Conservation (phyloP, 2,113 vertebrate species). For the Seriola quinqueradiata region DNA sequence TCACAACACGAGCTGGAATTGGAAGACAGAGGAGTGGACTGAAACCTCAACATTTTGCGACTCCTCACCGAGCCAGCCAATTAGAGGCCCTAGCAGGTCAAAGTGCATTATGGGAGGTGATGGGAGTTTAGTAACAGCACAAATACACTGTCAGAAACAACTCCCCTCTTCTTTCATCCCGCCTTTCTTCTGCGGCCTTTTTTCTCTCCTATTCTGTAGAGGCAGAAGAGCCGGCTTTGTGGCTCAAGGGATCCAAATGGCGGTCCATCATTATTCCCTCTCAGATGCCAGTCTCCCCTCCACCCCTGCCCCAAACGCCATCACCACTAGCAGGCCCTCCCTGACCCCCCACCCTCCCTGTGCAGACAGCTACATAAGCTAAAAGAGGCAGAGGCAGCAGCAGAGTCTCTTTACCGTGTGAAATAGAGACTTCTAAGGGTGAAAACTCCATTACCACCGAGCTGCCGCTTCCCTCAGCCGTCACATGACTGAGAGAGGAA, state of each 20-base stretch:
- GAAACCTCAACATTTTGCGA: constrained; percentile 90
- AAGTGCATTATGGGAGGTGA: constrained; percentile 92
- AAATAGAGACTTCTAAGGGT: constrained; percentile 92
- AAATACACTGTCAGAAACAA: constrained; percentile 90
- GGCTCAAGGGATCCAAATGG: constrained; percentile 95
- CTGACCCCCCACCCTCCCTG: constrained; percentile 82
- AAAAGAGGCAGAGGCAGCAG: constrained; percentile 88
- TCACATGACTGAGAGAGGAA: constrained; percentile 52
- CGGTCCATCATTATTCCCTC: constrained; percentile 93
- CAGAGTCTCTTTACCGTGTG: constrained; percentile 92
- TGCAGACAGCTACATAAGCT: constrained; percentile 84
- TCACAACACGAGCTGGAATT: constrained; percentile 46
- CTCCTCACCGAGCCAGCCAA: constrained; percentile 91
- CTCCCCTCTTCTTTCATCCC: constrained; percentile 80
- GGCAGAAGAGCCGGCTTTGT: constrained; percentile 89
- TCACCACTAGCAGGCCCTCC: constrained; percentile 87
- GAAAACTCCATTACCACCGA: constrained; percentile 89
- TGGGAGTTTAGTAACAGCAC: constrained; percentile 91
- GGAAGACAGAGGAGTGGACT: constrained; percentile 88
- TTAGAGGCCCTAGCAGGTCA: constrained; percentile 92
- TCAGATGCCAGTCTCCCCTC: constrained; percentile 91
- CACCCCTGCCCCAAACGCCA: constrained; percentile 86
- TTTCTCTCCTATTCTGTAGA: constrained; percentile 85
- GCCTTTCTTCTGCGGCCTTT: constrained; percentile 92
- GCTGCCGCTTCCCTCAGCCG: constrained; percentile 34